phyloP scores from a whole-genome alignment of 2,113 vertebrate species.

The Cygnus buccinator region DNA sequence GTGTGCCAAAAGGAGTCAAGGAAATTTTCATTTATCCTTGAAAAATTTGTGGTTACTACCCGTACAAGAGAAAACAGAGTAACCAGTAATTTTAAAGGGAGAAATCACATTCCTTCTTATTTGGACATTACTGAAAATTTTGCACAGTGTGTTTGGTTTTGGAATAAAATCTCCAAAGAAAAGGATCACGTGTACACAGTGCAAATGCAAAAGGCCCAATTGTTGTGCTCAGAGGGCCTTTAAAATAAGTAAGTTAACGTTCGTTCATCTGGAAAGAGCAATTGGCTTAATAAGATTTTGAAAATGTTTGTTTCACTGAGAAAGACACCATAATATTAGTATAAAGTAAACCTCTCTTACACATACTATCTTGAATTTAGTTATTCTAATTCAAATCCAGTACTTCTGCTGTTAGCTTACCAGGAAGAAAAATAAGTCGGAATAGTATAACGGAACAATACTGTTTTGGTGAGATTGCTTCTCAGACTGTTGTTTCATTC shows the following conservation, averaged over 20 bases:
- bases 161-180: background rate
- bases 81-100: background rate
- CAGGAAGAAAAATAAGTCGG: background rate
- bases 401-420: background rate
- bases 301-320: background rate
- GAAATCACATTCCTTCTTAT: background rate
- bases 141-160: background rate
- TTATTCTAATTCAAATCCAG: background rate
- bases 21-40: background rate
- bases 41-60: background rate
- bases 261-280: background rate
- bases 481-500: background rate
- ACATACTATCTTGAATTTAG: background rate
- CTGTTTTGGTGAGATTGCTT: background rate
- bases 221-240: background rate
- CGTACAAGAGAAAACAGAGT: background rate
- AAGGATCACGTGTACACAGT: background rate
- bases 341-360: background rate
- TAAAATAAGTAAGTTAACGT: background rate
- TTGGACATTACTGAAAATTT: background rate
- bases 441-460: background rate
- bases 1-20: background rate
- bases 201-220: background rate
- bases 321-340: background rate
- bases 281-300: background rate